Base-by-base conservation (phyloP, 2,888 invertebrate genomes). In the Parochlus steinenii region DNA sequence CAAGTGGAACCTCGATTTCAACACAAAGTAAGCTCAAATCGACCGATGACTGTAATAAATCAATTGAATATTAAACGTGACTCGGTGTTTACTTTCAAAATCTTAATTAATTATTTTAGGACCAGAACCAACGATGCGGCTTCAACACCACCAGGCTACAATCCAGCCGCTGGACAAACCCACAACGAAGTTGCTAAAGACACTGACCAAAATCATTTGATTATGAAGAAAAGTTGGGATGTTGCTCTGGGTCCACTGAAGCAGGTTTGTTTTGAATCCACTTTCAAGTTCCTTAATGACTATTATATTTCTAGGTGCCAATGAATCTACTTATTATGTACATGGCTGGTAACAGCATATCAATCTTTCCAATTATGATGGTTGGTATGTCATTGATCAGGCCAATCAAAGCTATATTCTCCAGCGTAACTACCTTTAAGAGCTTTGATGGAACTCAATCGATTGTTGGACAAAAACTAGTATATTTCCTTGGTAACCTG, bases 281-380 rank as follows among this genome's bases (percentile, higher is more conserved):
- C 6, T 17, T 5, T 16, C 16, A 3, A 22, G 5, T 12, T 31
- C 12, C 7, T 11, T 26, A 17, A 29, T 12, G 4, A 7, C 15
- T 12, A 22, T 37, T 19, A 27, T 10, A 14, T 17, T 39, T 41
- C 1, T 36, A 58, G 57, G 55, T 86, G 44, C 95, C 95, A 1
- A 99, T 99, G 98, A 99, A 99, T 60, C 65, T 98, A 41, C 92
- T 98, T 56, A 90, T 99, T 40, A 95, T 98, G 92, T 99, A 97
- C 61, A 99, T 99, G 98, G 92, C 97, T 35, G 97, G 97, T 12
- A 95, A 90, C 57, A 92, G 95, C 0, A 95, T 98, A 49, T 97
- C 95, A 1, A 97, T 99, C 48, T 97, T 99, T 50, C 98, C 98
- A 0, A 98, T 99, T 31, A 98, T 99, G 98, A 99, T 99, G 98